phyloP scores from a whole-genome alignment of 2,113 vertebrate genomes.

The Heliornis fulica region DNA sequence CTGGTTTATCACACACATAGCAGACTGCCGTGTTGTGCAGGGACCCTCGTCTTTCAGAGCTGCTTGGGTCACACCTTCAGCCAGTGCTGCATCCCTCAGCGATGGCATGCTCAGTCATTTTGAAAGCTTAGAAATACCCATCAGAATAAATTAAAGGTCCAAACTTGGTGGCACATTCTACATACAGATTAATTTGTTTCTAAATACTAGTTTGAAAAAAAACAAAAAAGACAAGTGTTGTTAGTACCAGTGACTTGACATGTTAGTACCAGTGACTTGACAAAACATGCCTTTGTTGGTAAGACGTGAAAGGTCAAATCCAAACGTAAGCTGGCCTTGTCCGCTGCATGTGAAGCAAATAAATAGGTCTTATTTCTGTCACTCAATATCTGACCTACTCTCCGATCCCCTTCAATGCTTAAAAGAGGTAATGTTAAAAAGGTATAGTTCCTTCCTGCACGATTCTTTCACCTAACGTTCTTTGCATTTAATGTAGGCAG shows the following conservation, averaged over 20 bases:
- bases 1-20: accelerated
- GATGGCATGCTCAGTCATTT: no score
- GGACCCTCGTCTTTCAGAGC: background rate
- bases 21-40: accelerated
- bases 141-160: background rate
- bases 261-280: background rate
- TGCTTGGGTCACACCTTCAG: background rate
- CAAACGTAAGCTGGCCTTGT: background rate
- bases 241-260: background rate
- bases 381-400: background rate
- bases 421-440: background rate
- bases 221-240: no score
- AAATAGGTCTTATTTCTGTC: background rate
- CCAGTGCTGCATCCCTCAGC: background rate
- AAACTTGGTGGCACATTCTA: background rate
- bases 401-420: background rate
- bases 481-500: background rate
- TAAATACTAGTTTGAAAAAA: background rate
- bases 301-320: background rate
- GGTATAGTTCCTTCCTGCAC: background rate
- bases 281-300: background rate
- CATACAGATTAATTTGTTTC: background rate
- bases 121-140: background rate
- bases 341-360: background rate
- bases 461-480: background rate